phyloP scores from a whole-genome alignment of 2,888 invertebrate species.

The Cenopis cana region DNA sequence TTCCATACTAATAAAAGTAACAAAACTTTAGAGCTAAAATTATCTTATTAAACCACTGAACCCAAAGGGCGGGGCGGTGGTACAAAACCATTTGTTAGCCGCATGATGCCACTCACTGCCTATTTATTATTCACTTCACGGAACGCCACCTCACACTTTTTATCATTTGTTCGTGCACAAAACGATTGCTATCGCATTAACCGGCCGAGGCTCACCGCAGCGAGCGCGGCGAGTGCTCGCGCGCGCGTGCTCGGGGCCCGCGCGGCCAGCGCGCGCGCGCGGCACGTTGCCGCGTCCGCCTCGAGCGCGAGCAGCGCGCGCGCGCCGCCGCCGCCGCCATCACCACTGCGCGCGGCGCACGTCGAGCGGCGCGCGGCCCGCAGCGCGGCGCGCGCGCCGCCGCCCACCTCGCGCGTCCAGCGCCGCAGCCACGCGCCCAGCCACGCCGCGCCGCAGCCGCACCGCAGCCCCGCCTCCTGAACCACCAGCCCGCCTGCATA shows the following conservation, averaged over 20 bases:
- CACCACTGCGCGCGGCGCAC: constrained; percentile 59
- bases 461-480: constrained; percentile 91
- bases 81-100: neutral
- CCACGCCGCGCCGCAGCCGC: constrained; percentile 94
- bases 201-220: constrained; percentile 46
- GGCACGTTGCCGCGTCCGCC: constrained; percentile 90
- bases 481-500: constrained; percentile 90
- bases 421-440: constrained; percentile 93
- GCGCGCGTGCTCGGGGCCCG: constrained; percentile 51
- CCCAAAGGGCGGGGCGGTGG: neutral
- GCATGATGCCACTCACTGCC: neutral
- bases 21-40: neutral
- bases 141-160: no score
- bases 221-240: constrained; percentile 19
- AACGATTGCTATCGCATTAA: neutral
- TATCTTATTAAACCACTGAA: neutral
- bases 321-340: constrained; percentile 44
- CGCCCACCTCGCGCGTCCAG: constrained; percentile 93
- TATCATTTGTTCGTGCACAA: neutral
- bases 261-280: constrained; percentile 88
- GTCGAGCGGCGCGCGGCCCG: constrained; percentile 55
- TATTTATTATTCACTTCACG: neutral
- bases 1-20: neutral
- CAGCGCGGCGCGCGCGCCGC: constrained; percentile 75
- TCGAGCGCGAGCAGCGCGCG: constrained; percentile 88